These are phyloP conservation scores for Lordiphosa mommai DNA, from an alignment of 1,140 invertebrate species.

Conservation along the genomic window DNA sequence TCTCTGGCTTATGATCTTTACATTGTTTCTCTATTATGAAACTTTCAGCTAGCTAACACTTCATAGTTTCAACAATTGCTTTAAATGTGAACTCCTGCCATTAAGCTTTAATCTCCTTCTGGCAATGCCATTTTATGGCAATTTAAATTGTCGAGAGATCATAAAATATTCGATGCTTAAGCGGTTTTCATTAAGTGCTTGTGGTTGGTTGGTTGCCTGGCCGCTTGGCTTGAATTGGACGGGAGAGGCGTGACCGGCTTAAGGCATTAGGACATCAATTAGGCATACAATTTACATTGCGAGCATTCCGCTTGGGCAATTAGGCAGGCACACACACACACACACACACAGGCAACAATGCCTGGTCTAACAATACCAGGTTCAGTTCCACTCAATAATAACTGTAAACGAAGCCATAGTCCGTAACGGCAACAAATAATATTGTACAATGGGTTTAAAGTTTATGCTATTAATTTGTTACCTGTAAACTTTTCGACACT, in stretches of 20 bases:
- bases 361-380: not conserved
- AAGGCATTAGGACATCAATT: slow-evolving; percentile 3
- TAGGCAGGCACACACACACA: not conserved
- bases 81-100: too few relatives aligned
- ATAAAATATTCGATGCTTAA: slow-evolving; percentile 8
- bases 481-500: too few relatives aligned
- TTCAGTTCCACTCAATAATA: slow-evolving; percentile 16
- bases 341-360: not conserved
- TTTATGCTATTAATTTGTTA: slow-evolving; percentile 17
- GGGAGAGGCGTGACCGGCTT: not conserved
- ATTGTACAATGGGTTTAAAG: slow-evolving; percentile 25
- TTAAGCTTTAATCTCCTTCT: not conserved
- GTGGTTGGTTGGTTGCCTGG: not conserved
- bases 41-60: too few relatives aligned
- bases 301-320: slow-evolving; percentile 5
- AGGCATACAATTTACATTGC: slow-evolving; percentile 1
- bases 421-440: too few relatives aligned
- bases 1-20: too few relatives aligned
- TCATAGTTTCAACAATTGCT: too few relatives aligned
- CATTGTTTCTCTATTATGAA: too few relatives aligned
- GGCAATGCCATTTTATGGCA: slow-evolving; percentile 3
- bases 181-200: slow-evolving; percentile 8
- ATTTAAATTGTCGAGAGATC: slow-evolving; percentile 2
- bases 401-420: not conserved
- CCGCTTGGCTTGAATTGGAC: not conserved